Conservation (phyloP, 1,140 invertebrate species). For the Argopecten irradians region DNA sequence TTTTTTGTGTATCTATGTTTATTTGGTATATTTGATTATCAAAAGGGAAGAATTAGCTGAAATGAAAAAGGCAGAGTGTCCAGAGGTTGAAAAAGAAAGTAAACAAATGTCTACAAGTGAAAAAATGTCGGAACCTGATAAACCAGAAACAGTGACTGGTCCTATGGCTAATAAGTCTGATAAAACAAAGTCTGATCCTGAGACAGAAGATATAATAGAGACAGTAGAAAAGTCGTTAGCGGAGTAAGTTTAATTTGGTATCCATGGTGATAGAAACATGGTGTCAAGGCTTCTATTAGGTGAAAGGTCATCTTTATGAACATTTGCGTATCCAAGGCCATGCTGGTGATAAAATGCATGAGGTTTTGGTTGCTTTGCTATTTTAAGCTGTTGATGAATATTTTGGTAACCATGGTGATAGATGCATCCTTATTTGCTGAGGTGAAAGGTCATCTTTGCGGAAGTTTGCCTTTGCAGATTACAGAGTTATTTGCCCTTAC, state of each 20-base stretch:
- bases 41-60: constrained; percentile 10
- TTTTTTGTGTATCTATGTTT: no score
- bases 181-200: background rate
- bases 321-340: no score
- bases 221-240: background rate
- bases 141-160: background rate
- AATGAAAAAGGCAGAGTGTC: background rate
- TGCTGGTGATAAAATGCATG: no score
- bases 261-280: background rate
- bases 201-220: background rate
- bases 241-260: background rate
- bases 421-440: background rate
- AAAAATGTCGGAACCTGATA: background rate
- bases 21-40: background rate
- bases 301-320: background rate
- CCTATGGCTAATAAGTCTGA: no score
- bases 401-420: background rate
- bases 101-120: background rate
- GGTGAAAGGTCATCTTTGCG: background rate
- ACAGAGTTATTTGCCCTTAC: no score
- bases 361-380: no score
- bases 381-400: no score
- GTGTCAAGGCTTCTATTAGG: background rate
- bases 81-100: background rate
- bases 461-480: no score